Base-by-base conservation (phyloP, 2,113 vertebrate species). In the Camelus bactrianus region DNA sequence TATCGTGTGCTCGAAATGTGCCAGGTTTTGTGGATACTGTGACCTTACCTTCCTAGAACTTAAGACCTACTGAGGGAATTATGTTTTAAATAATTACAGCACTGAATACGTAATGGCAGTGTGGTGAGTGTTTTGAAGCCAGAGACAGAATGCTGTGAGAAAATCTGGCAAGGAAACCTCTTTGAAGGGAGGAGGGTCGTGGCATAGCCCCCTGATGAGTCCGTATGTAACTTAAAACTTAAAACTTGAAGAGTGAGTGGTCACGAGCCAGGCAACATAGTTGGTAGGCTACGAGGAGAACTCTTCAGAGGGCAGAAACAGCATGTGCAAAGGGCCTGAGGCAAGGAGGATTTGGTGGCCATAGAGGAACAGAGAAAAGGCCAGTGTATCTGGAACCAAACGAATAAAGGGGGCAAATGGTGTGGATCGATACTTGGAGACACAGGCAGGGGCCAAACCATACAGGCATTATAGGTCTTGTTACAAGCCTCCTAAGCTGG, bases 401-500 rank as follows among this genome's bases (percentile, higher is more conserved):
- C 5, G n/a, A 62, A 22, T 7, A 26, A 24, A 38, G 5, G 54
- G 16, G 22, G 6, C 3, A 4, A 2, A 7, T 4, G 30, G 10
- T 28, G 15, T 38, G 32, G 4, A 13, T 10, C 32, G 69, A 60
- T 16, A 62, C 38, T 19, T 22, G 76, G 48, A 60, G 22, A 56
- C 28, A 5, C 1, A 58, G 69, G 9, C 32, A 3, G 17, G 5
- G 38, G 20, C 64, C 17, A 11, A 0, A 24, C 38, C n/a, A 24
- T 14, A 1, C 0, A 8, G 90, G 50, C n/a, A 5, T 16, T 13
- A 32, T 0, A 19, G 65, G 35, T 35, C n/a, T 42, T 10, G 2
- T 32, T 17, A 56, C 8, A 30, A 14, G 5, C 6, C 13, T 11
- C 48, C 67, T 13, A 5, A 54, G 64, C 5, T 30, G 26, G 2